Evolutionary conservation across 2,888 invertebrate species (phyloP).

Genomic region (Therioaphis trifolii): DNA sequence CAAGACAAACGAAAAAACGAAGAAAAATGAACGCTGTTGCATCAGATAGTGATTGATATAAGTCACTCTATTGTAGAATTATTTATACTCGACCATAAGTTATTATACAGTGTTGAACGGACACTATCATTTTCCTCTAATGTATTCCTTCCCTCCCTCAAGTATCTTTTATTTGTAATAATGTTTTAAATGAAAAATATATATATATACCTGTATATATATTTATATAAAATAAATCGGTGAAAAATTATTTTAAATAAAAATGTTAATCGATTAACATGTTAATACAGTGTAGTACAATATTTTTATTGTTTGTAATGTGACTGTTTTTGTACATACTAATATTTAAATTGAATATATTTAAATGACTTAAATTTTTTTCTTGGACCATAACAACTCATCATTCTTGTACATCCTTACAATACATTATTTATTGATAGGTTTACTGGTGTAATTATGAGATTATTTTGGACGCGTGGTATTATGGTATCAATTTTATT

Average conservation of each 20-base stretch:
- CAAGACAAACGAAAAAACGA: constrained; percentile 89
- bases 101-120: constrained; percentile 25
- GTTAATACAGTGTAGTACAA: constrained; percentile 55
- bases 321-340: constrained; percentile 61
- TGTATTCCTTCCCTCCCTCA: constrained; percentile 11
- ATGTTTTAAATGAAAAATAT: constrained; percentile 26
- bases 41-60: constrained; percentile 89
- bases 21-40: constrained; percentile 81
- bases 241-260: constrained; percentile 43
- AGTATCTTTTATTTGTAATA: constrained; percentile 37
- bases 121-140: constrained; percentile 18
- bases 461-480: no score
- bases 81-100: constrained; percentile 33
- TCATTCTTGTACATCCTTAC: background rate
- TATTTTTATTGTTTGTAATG: constrained; percentile 62
- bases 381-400: background rate
- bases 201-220: background rate
- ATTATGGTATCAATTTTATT: background rate
- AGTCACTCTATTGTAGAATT: constrained; percentile 4
- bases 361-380: constrained; percentile 44
- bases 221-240: constrained; percentile 1
- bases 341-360: constrained; percentile 61
- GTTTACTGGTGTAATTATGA: no score
- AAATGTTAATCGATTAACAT: constrained; percentile 52
- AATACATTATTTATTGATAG: background rate